Percentiles rank a stretch among this genome's conserved stretches.
These are phyloP conservation scores for Andrena fulva DNA, from an alignment of 2,888 invertebrate genomes.

Conservation along the genomic window DNA sequence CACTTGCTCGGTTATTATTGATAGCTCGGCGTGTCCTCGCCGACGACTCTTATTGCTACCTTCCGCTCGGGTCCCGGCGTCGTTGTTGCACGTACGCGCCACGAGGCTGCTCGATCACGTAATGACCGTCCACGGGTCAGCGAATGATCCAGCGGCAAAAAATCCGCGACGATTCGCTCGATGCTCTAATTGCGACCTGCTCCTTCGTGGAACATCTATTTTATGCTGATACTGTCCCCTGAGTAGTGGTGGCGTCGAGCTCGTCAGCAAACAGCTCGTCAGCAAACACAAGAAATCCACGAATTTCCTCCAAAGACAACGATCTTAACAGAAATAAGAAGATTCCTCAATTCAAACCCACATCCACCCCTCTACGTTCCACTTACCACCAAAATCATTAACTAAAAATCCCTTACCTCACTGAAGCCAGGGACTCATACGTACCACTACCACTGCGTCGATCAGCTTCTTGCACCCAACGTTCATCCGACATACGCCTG, in stretches of 20 bases:
- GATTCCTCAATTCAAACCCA: too few relatives aligned
- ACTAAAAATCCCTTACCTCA: too few relatives aligned
- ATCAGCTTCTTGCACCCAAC: too few relatives aligned
- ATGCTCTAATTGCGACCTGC: constrained; percentile 16
- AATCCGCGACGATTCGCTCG: constrained; percentile 4
- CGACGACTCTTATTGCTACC: constrained; percentile 5
- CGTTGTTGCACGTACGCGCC: constrained; percentile 4
- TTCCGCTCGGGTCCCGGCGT: background rate
- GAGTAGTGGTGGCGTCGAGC: background rate
- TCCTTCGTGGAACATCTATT: constrained; percentile 2
- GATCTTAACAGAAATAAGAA: too few relatives aligned
- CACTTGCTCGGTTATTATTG: constrained; percentile 29
- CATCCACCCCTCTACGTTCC: too few relatives aligned
- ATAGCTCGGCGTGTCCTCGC: constrained; percentile 23
- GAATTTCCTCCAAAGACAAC: too few relatives aligned
- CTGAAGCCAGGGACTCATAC: too few relatives aligned
- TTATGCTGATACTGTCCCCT: background rate
- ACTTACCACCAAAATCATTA: too few relatives aligned
- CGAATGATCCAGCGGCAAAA: background rate
- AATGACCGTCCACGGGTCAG: constrained; percentile 18
- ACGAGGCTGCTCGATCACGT: constrained; percentile 2
- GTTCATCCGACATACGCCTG: background rate
- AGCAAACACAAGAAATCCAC: too few relatives aligned
- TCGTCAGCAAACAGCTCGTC: too few relatives aligned
- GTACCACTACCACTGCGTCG: too few relatives aligned